Base-by-base conservation (phyloP, 2,797 vertebrate species). In the Peromyscus nudipes region DNA sequence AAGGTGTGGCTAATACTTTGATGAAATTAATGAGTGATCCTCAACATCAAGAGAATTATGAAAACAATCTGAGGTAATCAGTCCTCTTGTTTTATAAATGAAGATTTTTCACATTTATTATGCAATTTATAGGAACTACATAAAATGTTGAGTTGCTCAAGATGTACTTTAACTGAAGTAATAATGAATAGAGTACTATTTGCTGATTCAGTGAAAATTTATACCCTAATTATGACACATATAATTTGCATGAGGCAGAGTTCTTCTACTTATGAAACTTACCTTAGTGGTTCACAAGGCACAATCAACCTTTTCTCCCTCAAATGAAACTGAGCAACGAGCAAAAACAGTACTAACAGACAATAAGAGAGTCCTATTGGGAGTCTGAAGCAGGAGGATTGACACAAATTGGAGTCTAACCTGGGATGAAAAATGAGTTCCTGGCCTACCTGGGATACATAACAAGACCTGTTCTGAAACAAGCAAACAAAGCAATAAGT, bases 21-120 rank as follows among this genome's bases (percentile, higher is more conserved):
- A 40, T 31, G 37, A n/a, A 89, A 69, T 93, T 79, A 75, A 25
- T 10, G 1, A 86, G 64, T 49, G 52, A 65, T 62, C 75, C 49
- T 71, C 77, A 82, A 4, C 76, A 77, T 16, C 16, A 92, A 43
- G 3, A 76, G 31, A 92, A 57, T 92, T 57, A 31, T 79, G 76
- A 75, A 94, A 31, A 49, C 52, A 7, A 60, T 71, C 57, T 60
- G 27, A 94, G 67, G 40, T 55, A 67, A 34, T 43, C 65, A 76
- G 21, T 94, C 10, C 29, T 31, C 89, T 52, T 87, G 29, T 92
- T 86, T 91, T 95, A 19, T 21, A 73, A 34, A 43, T 85, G 80
- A 90, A 69, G 46, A 95, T 80, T 96, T 97, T 96, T 83, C 25
- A 83, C 57, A 13, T 64, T 76, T 93, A 62, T 65, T 21, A 60